A percentile compares a stretch with the other conserved stretches of the same genome.
Conservation (phyloP, 1,140 invertebrate species). For the Drosophila bifasciata region DNA sequence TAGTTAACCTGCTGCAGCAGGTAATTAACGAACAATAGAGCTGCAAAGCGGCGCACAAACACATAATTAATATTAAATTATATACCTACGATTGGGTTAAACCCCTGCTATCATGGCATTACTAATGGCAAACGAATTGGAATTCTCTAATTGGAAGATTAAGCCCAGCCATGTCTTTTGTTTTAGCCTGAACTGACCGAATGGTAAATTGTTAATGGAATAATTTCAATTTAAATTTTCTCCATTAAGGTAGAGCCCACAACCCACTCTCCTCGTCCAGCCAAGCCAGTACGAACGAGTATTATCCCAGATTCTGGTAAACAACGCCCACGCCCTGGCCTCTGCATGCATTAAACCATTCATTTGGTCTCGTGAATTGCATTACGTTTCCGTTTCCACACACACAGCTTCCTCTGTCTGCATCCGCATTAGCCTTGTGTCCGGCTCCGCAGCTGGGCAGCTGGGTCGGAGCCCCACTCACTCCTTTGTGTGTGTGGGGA, state of each 20-base stretch:
- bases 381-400: constrained; percentile 59
- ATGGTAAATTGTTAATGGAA: constrained; percentile 45
- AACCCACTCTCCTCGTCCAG: no score
- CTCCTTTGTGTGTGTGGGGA: no score
- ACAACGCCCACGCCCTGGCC: constrained; percentile 1
- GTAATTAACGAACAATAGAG: no score
- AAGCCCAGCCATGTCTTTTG: neutral
- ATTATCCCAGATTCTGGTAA: constrained; percentile 21
- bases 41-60: no score
- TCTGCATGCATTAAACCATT: constrained; percentile 57
- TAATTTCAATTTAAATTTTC: constrained; percentile 16
- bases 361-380: constrained; percentile 69
- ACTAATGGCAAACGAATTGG: no score
- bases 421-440: constrained; percentile 31
- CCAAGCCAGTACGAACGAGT: neutral
- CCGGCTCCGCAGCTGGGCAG: neutral
- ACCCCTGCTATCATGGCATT: no score
- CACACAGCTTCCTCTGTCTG: constrained; percentile 36
- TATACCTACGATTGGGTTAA: no score
- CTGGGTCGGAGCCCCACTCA: neutral
- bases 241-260: no score
- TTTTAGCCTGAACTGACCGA: constrained; percentile 7
- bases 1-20: no score
- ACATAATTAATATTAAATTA: no score
- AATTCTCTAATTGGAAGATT: neutral